A percentile compares a stretch with the other conserved stretches of the same genome.
Conservation (phyloP, 1,140 invertebrate species). For the Archivesica marissinica region DNA sequence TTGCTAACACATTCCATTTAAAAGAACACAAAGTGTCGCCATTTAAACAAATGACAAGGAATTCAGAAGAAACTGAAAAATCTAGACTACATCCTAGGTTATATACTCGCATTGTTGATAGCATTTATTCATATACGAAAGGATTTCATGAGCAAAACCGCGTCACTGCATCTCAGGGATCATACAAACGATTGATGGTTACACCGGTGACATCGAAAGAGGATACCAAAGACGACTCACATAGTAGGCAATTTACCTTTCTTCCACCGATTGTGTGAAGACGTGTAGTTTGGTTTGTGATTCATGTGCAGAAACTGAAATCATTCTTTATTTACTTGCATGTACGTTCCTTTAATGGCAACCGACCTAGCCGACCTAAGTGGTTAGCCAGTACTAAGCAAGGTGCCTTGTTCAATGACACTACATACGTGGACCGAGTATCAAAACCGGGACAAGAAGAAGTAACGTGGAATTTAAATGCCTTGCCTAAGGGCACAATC, state of each 20-base stretch:
- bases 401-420: background rate
- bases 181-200: constrained; percentile 53
- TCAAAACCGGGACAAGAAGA: background rate
- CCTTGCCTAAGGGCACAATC: too few relatives aligned
- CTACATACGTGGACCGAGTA: background rate
- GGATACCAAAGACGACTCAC: constrained; percentile 39
- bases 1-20: constrained; percentile 27
- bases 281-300: background rate
- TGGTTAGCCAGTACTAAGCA: too few relatives aligned
- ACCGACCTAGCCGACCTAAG: too few relatives aligned
- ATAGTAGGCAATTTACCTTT: background rate
- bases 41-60: constrained; percentile 53
- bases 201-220: constrained; percentile 44
- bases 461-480: too few relatives aligned
- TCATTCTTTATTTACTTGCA: too few relatives aligned
- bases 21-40: constrained; percentile 49
- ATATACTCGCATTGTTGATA: constrained; percentile 55
- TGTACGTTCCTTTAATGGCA: too few relatives aligned
- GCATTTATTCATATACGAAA: constrained; percentile 58
- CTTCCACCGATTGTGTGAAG: constrained; percentile 21
- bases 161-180: background rate
- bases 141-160: constrained; percentile 3
- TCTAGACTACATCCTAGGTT: constrained; percentile 44
- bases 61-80: constrained; percentile 9
- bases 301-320: too few relatives aligned